phyloP scores from a whole-genome alignment of 2,888 invertebrate genomes.

The Lacanobia oleracea region DNA sequence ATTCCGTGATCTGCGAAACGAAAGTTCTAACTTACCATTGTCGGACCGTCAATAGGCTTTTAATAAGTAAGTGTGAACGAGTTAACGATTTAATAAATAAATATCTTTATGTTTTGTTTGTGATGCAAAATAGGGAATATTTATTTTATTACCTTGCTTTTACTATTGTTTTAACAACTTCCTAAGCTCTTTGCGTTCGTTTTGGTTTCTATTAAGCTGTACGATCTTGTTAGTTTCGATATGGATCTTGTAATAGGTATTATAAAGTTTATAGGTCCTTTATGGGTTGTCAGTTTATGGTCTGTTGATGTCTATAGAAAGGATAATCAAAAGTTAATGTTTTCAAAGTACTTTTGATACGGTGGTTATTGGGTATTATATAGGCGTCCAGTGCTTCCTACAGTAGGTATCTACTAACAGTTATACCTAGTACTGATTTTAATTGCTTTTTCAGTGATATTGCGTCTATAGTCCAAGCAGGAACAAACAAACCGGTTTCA shows the following conservation, averaged over 20 bases:
- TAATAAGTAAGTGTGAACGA: conserved; percentile 49
- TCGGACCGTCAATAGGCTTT: conserved; percentile 32
- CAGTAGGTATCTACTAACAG: neutral
- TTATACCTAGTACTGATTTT: neutral
- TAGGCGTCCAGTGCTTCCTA: neutral
- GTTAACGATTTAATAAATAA: conserved; percentile 53
- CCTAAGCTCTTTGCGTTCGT: conserved; percentile 4
- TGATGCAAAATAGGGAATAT: conserved; percentile 25
- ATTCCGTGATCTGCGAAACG: neutral
- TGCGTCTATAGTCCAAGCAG: neutral
- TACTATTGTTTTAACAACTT: conserved; percentile 40
- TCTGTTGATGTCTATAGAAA: neutral
- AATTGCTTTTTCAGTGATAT: neutral
- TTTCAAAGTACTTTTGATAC: neutral
- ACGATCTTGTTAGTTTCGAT: neutral
- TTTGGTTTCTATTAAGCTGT: conserved; percentile 16
- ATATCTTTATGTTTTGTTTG: conserved; percentile 38
- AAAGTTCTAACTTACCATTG: conserved; percentile 23
- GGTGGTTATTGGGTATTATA: neutral
- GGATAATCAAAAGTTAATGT: neutral
- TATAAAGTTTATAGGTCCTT: conserved; percentile 17
- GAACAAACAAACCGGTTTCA: too few relatives aligned
- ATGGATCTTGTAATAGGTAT: conserved; percentile 16
- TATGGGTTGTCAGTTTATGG: conserved; percentile 5
- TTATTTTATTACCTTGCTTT: conserved; percentile 33